Conservation (phyloP, 2,797 vertebrate genomes). For the Petrocephalus schoutedeni region DNA sequence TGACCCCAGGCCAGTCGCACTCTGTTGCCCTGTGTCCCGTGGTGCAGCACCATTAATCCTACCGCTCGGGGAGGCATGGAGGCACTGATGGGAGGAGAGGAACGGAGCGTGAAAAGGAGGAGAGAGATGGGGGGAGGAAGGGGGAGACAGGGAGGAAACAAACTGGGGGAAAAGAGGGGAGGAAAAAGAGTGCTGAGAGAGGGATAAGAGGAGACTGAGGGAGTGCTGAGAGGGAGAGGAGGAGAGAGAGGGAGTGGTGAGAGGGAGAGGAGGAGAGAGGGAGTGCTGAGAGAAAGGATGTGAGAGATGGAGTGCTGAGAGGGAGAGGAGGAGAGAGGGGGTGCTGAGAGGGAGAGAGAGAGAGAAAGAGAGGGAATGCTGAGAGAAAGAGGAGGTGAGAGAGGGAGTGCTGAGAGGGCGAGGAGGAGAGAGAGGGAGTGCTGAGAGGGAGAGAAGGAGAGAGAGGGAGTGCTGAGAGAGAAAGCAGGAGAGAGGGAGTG, state of each 20-base stretch:
- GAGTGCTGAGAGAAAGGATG: not conserved
- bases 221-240: not conserved
- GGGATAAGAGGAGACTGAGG: not conserved
- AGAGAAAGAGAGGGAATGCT: not conserved
- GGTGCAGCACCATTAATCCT: not conserved
- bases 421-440: too few relatives aligned
- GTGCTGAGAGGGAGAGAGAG: not conserved
- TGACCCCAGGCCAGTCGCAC: not conserved
- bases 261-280: not conserved
- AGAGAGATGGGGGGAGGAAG: not conserved
- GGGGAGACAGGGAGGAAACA: not conserved
- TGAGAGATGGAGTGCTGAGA: not conserved
- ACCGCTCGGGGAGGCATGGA: not conserved
- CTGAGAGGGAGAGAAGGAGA: too few relatives aligned
- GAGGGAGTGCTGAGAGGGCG: too few relatives aligned
- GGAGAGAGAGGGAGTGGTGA: not conserved
- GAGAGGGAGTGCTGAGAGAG: too few relatives aligned
- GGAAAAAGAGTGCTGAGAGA: not conserved
- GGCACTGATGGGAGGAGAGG: not conserved
- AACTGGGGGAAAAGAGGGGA: not conserved
- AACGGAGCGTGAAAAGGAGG: not conserved
- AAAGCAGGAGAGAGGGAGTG: too few relatives aligned
- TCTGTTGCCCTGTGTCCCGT: not conserved
- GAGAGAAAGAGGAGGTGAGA: not conserved
- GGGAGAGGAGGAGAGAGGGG: not conserved